These are phyloP conservation scores for Oryzias celebensis DNA, from an alignment of 2,113 vertebrate species.

Conservation along the genomic window DNA sequence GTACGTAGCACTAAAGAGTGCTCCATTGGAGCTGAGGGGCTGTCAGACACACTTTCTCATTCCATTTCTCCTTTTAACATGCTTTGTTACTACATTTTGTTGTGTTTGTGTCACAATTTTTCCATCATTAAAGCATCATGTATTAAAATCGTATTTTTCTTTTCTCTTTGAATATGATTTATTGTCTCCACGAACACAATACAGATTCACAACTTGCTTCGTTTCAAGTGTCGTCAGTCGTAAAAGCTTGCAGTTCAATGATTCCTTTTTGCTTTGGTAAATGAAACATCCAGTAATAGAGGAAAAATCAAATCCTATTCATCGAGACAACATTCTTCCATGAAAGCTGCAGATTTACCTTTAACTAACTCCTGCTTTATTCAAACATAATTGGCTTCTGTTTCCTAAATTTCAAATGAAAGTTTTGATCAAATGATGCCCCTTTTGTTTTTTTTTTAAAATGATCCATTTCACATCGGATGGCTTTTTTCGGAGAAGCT, in stretches of 20 bases:
- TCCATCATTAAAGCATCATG: background rate
- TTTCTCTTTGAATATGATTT: background rate
- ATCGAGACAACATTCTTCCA: slow-evolving; percentile 20
- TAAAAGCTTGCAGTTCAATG: slow-evolving; percentile 16
- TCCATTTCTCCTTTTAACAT: slow-evolving; percentile 48
- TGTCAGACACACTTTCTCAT: slow-evolving; percentile 46
- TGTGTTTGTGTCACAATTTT: too few relatives aligned
- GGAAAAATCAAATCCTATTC: slow-evolving; percentile 8
- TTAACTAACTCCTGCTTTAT: slow-evolving; percentile 16
- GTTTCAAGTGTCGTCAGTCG: slow-evolving; percentile 42
- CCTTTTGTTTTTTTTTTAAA: slow-evolving; percentile 26
- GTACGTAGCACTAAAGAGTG: background rate
- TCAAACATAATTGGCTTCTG: slow-evolving; percentile 9
- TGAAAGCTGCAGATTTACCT: slow-evolving; percentile 11
- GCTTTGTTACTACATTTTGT: slow-evolving; percentile 17
- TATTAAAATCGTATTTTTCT: too few relatives aligned
- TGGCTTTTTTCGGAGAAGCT: slow-evolving; percentile 8
- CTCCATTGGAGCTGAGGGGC: slow-evolving; percentile 34
- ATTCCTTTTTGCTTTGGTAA: slow-evolving; percentile 31
- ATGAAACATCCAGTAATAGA: slow-evolving; percentile 11
- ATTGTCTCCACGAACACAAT: slow-evolving; percentile 24
- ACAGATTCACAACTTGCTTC: slow-evolving; percentile 30
- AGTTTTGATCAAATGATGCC: slow-evolving; percentile 37
- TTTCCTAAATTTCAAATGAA: slow-evolving; percentile 3
- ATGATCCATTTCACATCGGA: slow-evolving; percentile 37